phyloP scores from a whole-genome alignment of 2,113 vertebrate species.

The Oryzias melastigma region DNA sequence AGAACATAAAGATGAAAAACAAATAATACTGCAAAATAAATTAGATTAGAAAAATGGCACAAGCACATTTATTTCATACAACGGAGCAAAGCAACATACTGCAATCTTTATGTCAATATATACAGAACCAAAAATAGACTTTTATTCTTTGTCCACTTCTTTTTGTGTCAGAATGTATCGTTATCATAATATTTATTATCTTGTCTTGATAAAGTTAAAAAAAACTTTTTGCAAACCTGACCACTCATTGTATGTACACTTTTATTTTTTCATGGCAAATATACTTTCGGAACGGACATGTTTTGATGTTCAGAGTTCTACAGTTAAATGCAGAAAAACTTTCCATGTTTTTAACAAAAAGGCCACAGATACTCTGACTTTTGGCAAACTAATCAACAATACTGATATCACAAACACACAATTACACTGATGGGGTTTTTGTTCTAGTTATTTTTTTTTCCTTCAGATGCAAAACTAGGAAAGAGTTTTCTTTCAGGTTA shows the following conservation, averaged over 20 bases:
- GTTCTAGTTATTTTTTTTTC: neutral
- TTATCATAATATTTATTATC: constrained; percentile 26
- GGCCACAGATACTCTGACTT: constrained; percentile 19
- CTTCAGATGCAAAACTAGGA: neutral
- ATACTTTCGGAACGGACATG: constrained; percentile 44
- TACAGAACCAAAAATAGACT: constrained; percentile 80
- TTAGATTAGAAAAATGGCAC: constrained; percentile 83
- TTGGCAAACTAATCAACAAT: constrained; percentile 39
- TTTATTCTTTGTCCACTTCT: constrained; percentile 76
- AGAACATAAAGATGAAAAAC: constrained; percentile 70
- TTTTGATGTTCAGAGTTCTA: constrained; percentile 44
- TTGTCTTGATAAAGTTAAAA: constrained; percentile 53
- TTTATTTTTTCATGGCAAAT: constrained; percentile 29
- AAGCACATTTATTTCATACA: constrained; percentile 86
- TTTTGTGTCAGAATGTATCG: constrained; percentile 71
- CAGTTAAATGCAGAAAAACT: constrained; percentile 47
- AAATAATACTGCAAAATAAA: constrained; percentile 86
- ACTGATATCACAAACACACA: constrained; percentile 41
- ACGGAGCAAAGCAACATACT: constrained; percentile 77
- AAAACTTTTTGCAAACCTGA: constrained; percentile 61
- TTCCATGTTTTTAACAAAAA: constrained; percentile 24
- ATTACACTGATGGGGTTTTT: constrained; percentile 12
- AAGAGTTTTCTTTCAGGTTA: constrained; percentile 1
- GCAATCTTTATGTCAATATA: constrained; percentile 71
- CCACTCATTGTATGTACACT: constrained; percentile 27